A percentile compares a stretch with the other conserved stretches of the same genome.
Evolutionary conservation across 2,797 vertebrate species (phyloP).

Genomic region (Falco cherrug): DNA sequence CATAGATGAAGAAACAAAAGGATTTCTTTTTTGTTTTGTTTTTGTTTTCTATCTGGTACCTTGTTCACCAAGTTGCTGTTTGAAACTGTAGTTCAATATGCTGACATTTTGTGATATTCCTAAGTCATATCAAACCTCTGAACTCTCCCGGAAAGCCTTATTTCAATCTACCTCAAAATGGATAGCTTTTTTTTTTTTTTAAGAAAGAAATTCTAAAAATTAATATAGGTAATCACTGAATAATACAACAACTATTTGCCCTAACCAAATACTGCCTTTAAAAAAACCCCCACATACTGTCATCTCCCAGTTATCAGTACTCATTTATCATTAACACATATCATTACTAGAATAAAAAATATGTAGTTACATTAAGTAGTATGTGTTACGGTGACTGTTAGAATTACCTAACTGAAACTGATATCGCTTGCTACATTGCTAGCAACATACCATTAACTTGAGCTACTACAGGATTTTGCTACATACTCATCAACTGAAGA

Average conservation of each 20-base stretch:
- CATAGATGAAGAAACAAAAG: neutral
- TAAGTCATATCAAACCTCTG: neutral
- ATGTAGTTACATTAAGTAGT: neutral
- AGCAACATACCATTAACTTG: neutral
- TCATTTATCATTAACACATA: neutral
- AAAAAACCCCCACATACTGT: neutral
- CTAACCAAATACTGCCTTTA: neutral
- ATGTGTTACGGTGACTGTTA: neutral
- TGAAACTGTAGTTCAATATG: neutral
- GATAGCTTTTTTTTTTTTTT: neutral
- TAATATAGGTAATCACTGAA: neutral
- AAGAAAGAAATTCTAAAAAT: neutral
- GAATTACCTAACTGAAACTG: neutral
- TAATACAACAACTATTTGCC: neutral
- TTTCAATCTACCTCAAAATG: neutral
- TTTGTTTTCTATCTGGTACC: neutral
- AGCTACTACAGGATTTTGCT: neutral
- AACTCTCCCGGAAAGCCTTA: neutral
- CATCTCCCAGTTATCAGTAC: neutral
- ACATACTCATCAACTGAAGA: neutral
- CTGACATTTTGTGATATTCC: neutral
- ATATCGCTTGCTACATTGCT: neutral
- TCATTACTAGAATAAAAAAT: neutral
- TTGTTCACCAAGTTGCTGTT: neutral
- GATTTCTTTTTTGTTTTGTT: neutral